Percentiles rank a stretch among this genome's conserved stretches.
Conservation (phyloP, 2,797 vertebrate genomes). For the Streptopelia turtur region DNA sequence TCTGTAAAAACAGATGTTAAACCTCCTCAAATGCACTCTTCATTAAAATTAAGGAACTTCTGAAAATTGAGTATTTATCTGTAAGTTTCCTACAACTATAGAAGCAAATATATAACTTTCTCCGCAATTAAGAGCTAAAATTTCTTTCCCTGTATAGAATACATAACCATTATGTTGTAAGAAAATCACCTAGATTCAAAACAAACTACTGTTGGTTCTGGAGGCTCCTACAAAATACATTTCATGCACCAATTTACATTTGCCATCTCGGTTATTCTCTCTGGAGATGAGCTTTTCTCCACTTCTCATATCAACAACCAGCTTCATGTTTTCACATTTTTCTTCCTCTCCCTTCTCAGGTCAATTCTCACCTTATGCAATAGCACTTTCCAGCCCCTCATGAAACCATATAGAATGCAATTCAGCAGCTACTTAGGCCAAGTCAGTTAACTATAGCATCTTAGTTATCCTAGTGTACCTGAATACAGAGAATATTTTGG, state of each 20-base stretch:
- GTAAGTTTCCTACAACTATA: slow-evolving; percentile 10
- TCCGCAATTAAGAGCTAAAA: slow-evolving; percentile 11
- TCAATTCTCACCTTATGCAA: background rate
- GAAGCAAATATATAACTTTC: slow-evolving; percentile 39
- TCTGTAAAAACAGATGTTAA: slow-evolving; percentile 59
- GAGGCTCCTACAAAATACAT: background rate
- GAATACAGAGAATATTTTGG: background rate
- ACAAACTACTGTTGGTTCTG: background rate
- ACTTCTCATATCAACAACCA: background rate
- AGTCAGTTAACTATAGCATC: background rate
- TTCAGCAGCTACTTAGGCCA: background rate
- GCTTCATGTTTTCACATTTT: background rate
- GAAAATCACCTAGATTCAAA: background rate
- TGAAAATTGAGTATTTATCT: slow-evolving; percentile 48
- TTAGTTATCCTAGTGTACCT: background rate
- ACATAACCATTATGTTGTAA: background rate
- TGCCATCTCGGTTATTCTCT: background rate
- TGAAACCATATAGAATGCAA: background rate
- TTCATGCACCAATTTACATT: background rate
- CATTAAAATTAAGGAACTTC: slow-evolving; percentile 45
- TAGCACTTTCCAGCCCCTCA: background rate
- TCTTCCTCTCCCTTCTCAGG: background rate
- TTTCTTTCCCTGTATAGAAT: background rate
- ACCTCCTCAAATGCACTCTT: slow-evolving; percentile 19
- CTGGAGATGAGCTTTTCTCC: background rate